Base-by-base conservation (phyloP, 1,140 invertebrate genomes). In the Pseudobourletiella spinata region DNA sequence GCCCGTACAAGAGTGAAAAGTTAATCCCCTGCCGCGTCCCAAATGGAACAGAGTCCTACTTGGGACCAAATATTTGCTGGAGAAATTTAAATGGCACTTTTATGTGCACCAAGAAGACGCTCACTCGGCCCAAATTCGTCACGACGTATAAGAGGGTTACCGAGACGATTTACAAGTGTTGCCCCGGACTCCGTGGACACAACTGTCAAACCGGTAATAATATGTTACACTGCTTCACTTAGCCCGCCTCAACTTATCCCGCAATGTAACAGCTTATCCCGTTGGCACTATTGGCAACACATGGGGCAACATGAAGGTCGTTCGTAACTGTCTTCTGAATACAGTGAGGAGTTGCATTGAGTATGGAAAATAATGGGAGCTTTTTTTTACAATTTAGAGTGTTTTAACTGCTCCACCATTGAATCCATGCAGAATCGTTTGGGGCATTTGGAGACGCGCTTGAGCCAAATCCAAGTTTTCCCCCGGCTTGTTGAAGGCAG, bases 161-260 rank as follows among this genome's bases (percentile, higher is more conserved):
- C 26, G 65, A 67, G 43, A 67, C 65, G 11, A 42, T 42, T 30
- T 67, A 63, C 25, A 67, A 57, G 56, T 67, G 65, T 51, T 67
- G 65, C 55, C 65, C 65, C 4, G 65, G 64, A 18, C 22, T 59
- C 14, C 30, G 61, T 24, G 64, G 64, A 0, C 28, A 57, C 3
- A 28, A 57, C 0, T 65, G 64, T 54, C 52, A 62, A 35, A 56
- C 44, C 35, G 54, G 44, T 55, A 57, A 61, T n/a, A n/a, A n/a
- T n/a, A n/a, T n/a, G n/a, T n/a, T n/a, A n/a, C n/a, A n/a, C n/a
- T n/a, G n/a, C 1, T 20, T 28, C 28, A 18, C 6, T 24, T 8
- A 57, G 18, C 43, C 22, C 22, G 2, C 18, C n/a, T 6, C 15
- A 35, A 18, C 8, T 54, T 6, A 6, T 22, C 15, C 14, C 35